Percentiles rank a stretch among this genome's conserved stretches.
phyloP scores from a whole-genome alignment of 2,113 vertebrate species.

The Channa maculata region DNA sequence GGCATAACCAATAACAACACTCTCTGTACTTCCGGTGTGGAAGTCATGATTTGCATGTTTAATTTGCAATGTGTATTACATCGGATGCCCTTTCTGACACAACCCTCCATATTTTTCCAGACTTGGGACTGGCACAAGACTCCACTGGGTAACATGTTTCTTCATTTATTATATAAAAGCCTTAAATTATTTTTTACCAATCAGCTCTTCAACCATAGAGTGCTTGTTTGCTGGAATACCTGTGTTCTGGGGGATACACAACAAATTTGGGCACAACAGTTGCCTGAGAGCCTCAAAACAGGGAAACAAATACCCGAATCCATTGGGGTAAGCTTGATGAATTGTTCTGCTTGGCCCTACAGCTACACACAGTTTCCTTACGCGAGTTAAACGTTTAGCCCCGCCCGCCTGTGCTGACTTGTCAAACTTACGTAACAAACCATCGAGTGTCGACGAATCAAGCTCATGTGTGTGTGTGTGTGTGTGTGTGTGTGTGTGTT shows the following conservation, averaged over 20 bases:
- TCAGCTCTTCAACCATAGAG: too few relatives aligned
- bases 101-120: too few relatives aligned
- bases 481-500: not conserved
- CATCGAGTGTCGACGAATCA: conserved; percentile 36
- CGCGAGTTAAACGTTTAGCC: not conserved
- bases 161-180: too few relatives aligned
- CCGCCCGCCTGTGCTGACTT: conserved; percentile 39
- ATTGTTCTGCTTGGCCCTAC: rapidly evolving
- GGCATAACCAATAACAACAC: too few relatives aligned
- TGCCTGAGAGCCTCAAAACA: conserved; percentile 1
- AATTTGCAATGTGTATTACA: too few relatives aligned
- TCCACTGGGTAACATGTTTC: too few relatives aligned
- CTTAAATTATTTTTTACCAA: too few relatives aligned
- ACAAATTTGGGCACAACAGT: too few relatives aligned
- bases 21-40: too few relatives aligned
- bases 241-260: not conserved
- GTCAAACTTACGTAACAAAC: not conserved
- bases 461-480: conserved; percentile 11
- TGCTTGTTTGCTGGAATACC: not conserved
- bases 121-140: too few relatives aligned
- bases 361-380: not conserved
- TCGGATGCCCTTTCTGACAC: too few relatives aligned
- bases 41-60: too few relatives aligned
- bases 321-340: not conserved
- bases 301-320: not conserved